Base-by-base conservation (phyloP, 2,888 invertebrate genomes). In the Calameuta pallipes region DNA sequence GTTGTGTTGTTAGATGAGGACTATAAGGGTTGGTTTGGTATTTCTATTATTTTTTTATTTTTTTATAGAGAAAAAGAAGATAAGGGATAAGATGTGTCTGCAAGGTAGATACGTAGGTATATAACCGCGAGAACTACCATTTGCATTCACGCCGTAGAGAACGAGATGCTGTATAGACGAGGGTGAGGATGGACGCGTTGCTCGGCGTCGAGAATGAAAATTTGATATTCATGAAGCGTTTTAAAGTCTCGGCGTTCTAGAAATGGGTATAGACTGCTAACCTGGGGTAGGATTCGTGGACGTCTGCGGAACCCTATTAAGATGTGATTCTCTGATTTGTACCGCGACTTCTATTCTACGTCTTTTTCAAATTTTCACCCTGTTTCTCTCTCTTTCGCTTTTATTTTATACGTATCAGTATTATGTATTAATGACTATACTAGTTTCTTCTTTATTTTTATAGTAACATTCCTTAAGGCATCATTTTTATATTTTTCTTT, bases 211-310 rank as follows among this genome's bases (percentile, higher is more conserved):
- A 81, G 84, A 83, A 80, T 75, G 83, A 84, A 87, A 85, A 87
- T 87, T 87, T 87, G 84, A 87, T 86, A 87, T 87, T 87, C 87
- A 87, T 87, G 87, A 86, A 85, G 85, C 85, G 87, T 87, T 87
- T 87, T 87, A 86, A 85, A 87, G 84, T 85, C 85, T 83, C 83
- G 84, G 83, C 83, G 78, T 79, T 78, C 77, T 81, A 80, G 83
- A 82, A 82, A 83, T 84, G 80, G 81, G 79, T 83, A 85, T 76
- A 85, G 83, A 80, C 79, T 80, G 82, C 82, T 83, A 84, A 83
- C 80, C 76, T 69, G 78, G 35, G 77, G 35, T 37, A 73, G 41
- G 41, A 83, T 78, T 81, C 82, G 83, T 82, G 82, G 82, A 83
- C 82, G 85, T 83, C 83, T 83, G 83, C 80, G 81, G 82, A 79